A percentile compares a stretch with the other conserved stretches of the same genome.
Evolutionary conservation across 2,888 invertebrate genomes (phyloP).

Genomic region (Tipula unca): DNA sequence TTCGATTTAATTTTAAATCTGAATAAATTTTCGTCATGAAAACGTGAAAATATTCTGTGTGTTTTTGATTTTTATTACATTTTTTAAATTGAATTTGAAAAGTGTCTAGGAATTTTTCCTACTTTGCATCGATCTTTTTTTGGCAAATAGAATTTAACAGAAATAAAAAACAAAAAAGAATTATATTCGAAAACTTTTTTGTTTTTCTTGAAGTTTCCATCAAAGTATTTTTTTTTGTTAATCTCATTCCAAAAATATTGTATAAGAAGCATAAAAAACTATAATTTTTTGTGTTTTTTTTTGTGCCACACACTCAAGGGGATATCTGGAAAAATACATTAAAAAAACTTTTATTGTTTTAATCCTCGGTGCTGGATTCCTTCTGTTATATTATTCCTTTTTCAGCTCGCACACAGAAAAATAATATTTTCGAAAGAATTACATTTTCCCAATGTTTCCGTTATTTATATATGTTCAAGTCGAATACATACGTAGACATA

Average conservation of each 20-base stretch:
- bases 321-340: background rate
- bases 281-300: conserved; percentile 1
- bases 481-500: background rate
- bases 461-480: background rate
- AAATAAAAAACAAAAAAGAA: background rate
- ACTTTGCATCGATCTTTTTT: background rate
- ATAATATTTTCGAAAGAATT: background rate
- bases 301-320: background rate
- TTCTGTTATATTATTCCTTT: background rate
- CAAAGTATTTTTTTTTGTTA: background rate
- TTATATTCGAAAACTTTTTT: background rate
- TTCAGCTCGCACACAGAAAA: background rate
- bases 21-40: background rate
- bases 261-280: background rate
- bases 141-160: background rate
- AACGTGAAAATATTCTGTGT: background rate
- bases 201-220: background rate
- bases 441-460: conserved; percentile 2
- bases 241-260: background rate
- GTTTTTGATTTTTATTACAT: background rate
- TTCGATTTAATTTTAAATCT: background rate
- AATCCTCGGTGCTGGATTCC: background rate
- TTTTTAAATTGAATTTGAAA: background rate
- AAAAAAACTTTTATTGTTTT: background rate
- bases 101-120: background rate